Base-by-base conservation (phyloP, 2,888 invertebrate species). In the Spodoptera littoralis region DNA sequence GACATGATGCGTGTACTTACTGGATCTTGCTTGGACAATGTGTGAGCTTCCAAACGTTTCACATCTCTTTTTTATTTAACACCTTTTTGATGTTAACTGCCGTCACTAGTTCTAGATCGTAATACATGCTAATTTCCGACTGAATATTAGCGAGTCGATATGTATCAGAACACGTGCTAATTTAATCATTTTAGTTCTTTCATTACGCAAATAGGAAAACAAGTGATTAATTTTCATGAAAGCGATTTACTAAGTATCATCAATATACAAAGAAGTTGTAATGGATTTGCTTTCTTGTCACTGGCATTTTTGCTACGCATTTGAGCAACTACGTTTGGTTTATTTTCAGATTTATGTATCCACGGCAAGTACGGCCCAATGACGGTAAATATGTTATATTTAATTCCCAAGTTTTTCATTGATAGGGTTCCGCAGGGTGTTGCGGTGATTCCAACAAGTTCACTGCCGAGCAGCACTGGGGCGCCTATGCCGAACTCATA, bases 311-410 rank as follows among this genome's bases (percentile, higher is more conserved):
- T 53, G 22, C 43, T 46, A 46, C 13, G n/a, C 69, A 46, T 54
- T 56, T 48, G 47, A 50, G 46, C 30, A 69, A 44, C 27, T 44
- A 36, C 27, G 42, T 41, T 44, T 45, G 46, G 30, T 46, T 63
- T 56, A 3, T 46, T 13, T 51, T 77, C 76, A 18, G 67, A 72
- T 65, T 86, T 88, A n/a, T 87, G 68, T 63, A 92, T 87, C 92
- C 92, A 93, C 3, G 82, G 49, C 24, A 85, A 43, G 60, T 92
- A 93, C 0, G 91, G 90, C 5, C 83, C 88, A 43, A 90, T 72
- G 3, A 91, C 75, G 1, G 92, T 92, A 64, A 92, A 92, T 13
- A 92, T 82, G 62, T 90, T 91, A 64, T 89, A 90, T 57, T 82
- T 84, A 11, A 75, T 63, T 3, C 70, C 77, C 12, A 63, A 59